Evolutionary conservation across 2,797 vertebrate species (phyloP).

Genomic region (Poliocrania exsul): DNA sequence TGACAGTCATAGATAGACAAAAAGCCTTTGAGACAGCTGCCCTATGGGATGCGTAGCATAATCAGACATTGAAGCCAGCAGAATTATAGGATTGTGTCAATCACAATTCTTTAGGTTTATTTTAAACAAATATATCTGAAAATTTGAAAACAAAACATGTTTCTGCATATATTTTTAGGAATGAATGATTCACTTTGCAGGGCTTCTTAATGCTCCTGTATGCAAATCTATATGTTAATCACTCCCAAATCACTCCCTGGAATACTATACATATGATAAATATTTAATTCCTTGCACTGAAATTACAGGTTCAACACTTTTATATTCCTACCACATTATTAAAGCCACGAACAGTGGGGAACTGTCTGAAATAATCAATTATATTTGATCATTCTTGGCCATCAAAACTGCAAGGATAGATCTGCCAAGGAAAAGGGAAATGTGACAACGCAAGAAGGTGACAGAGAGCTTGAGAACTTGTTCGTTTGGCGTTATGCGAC

Average conservation of each 20-base stretch:
- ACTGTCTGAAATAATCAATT: neutral
- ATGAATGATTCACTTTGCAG: neutral
- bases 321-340: neutral
- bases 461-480: neutral
- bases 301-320: neutral
- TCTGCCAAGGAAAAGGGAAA: neutral
- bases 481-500: neutral
- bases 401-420: neutral
- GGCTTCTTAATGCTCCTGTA: neutral
- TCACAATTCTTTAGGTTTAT: neutral
- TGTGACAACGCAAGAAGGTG: neutral
- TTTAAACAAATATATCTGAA: neutral
- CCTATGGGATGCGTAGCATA: neutral
- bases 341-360: neutral
- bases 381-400: neutral
- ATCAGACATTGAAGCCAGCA: neutral
- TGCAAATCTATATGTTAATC: neutral
- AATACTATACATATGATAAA: conserved; percentile 16
- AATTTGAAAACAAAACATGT: conserved; percentile 16
- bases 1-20: neutral
- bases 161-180: conserved; percentile 21
- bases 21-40: conserved; percentile 1
- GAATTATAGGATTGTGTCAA: neutral
- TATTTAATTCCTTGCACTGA: conserved; percentile 26
- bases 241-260: neutral